A percentile compares a stretch with the other conserved stretches of the same genome.
phyloP scores from a whole-genome alignment of 2,113 vertebrate genomes.

The Epinephelus fuscoguttatus region DNA sequence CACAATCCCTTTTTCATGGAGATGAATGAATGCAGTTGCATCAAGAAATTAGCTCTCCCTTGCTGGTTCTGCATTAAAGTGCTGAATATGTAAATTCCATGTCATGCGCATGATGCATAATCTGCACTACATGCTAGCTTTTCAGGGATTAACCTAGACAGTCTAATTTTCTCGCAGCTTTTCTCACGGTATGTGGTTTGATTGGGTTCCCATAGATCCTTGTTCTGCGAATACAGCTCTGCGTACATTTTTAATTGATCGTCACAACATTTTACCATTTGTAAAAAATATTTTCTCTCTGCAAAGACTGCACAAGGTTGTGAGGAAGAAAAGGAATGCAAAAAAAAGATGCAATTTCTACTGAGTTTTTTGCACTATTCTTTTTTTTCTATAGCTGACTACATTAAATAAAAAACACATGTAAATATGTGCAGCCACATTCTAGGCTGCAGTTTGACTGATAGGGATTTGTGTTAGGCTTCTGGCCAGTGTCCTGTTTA shows the following conservation, averaged over 20 bases:
- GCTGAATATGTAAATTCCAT: conserved; percentile 37
- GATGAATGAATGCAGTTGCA: not conserved
- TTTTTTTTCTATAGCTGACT: not conserved
- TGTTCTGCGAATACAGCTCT: not conserved
- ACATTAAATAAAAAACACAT: not conserved
- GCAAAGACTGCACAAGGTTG: not conserved
- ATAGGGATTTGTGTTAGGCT: not conserved
- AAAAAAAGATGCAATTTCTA: not conserved
- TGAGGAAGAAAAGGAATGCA: not conserved
- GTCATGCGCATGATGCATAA: not conserved
- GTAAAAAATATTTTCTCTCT: not conserved
- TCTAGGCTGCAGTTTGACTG: not conserved
- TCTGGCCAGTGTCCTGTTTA: conserved; percentile 1
- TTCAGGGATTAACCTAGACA: conserved; percentile 7
- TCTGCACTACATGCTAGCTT: not conserved
- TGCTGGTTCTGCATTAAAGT: not conserved
- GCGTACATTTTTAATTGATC: not conserved
- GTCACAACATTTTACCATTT: not conserved
- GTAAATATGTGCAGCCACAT: not conserved
- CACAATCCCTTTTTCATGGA: not conserved
- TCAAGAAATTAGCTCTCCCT: not conserved
- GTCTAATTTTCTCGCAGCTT: not conserved
- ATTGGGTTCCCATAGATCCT: not conserved
- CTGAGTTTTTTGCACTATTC: not conserved
- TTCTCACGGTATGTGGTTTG: not conserved